These are phyloP conservation scores for Zaprionus gabonicus DNA, from an alignment of 1,140 invertebrate genomes.

Conservation along the genomic window DNA sequence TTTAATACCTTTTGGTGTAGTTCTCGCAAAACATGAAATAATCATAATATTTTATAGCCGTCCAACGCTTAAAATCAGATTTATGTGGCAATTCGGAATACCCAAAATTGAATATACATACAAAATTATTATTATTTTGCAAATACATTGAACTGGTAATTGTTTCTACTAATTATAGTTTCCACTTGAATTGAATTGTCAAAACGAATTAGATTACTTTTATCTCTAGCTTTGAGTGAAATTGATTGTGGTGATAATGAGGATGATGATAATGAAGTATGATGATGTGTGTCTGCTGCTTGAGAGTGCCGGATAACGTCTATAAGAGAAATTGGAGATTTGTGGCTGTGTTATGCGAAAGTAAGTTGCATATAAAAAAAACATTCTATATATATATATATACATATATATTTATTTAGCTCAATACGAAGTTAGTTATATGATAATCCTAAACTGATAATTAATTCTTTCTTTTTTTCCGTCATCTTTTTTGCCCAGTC, in stretches of 20 bases:
- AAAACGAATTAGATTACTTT: slow-evolving; percentile 53
- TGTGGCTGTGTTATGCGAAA: slow-evolving; percentile 69
- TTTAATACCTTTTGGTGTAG: slow-evolving; percentile 3
- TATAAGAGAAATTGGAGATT: slow-evolving; percentile 35
- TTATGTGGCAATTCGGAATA: not conserved
- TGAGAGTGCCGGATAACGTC: slow-evolving; percentile 43
- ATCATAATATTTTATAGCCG: slow-evolving; percentile 35
- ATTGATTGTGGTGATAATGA: slow-evolving; percentile 26
- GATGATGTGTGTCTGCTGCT: slow-evolving; percentile 41
- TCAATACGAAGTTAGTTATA: slow-evolving; percentile 17
- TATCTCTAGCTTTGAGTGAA: slow-evolving; percentile 27
- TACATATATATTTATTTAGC: slow-evolving; percentile 31
- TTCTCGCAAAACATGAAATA: not conserved
- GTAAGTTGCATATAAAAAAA: slow-evolving; percentile 63
- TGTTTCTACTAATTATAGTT: slow-evolving; percentile 8
- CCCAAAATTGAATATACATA: not conserved
- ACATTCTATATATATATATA: slow-evolving; percentile 8
- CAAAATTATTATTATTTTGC: not conserved
- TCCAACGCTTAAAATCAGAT: slow-evolving; percentile 42
- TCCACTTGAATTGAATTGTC: slow-evolving; percentile 41
- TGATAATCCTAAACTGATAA: slow-evolving; percentile 13
- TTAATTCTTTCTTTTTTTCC: slow-evolving; percentile 32
- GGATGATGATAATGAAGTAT: slow-evolving; percentile 34
- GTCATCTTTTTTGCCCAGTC: slow-evolving; percentile 54
- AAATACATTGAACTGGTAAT: slow-evolving; percentile 26